Evolutionary conservation across 2,113 vertebrate species (phyloP).

Genomic region (Tyto alba): DNA sequence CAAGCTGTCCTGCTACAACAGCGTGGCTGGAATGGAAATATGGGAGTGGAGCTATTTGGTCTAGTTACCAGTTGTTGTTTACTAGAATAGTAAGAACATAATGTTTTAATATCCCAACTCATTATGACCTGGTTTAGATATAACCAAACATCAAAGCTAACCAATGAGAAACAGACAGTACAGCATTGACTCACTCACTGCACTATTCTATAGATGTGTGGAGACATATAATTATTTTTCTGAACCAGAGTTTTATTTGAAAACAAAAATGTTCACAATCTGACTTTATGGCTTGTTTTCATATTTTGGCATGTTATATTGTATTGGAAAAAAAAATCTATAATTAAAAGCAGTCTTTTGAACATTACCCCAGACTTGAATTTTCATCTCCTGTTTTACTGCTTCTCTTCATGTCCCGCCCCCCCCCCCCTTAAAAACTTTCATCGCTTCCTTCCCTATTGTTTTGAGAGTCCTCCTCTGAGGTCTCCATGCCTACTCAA

Average conservation of each 20-base stretch:
- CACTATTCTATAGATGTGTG: background rate
- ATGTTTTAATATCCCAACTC: constrained; percentile 42
- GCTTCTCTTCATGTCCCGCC: background rate
- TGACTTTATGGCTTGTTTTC: constrained; percentile 50
- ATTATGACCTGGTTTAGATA: constrained; percentile 54
- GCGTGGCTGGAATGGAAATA: background rate
- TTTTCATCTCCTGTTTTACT: constrained; percentile 27
- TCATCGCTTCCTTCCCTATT: background rate
- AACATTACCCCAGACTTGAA: constrained; percentile 10
- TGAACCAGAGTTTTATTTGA: constrained; percentile 30
- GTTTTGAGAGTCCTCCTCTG: background rate
- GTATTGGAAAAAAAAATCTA: constrained; percentile 15
- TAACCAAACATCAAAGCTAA: constrained; percentile 46
- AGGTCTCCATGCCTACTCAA: background rate
- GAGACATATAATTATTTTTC: constrained; percentile 39
- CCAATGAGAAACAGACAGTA: constrained; percentile 55
- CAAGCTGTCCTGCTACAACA: background rate
- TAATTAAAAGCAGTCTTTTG: constrained; percentile 53
- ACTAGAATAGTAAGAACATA: constrained; percentile 47
- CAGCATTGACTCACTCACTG: background rate
- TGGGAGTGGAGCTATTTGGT: background rate
- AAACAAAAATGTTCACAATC: constrained; percentile 56
- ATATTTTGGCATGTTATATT: constrained; percentile 29
- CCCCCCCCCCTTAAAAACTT: background rate
- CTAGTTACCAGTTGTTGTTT: constrained; percentile 40